Evolutionary conservation across 1,140 invertebrate species (phyloP).

Genomic region (Calycopis cecrops): DNA sequence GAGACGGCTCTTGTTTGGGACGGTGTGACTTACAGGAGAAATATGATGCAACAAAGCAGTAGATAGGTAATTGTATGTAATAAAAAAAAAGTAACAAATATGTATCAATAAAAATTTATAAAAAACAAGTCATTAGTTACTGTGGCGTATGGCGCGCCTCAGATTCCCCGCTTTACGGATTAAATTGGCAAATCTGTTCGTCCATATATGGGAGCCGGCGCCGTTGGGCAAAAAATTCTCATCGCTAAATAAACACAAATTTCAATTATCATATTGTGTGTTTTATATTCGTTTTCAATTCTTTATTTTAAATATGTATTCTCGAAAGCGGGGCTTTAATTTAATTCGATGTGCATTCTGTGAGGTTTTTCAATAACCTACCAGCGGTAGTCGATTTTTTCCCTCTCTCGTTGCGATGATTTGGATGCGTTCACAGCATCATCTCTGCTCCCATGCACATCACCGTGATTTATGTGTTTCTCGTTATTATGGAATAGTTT

Average conservation of each 20-base stretch:
- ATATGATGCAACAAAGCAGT: no score
- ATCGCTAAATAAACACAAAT: constrained; percentile 66
- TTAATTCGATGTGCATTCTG: constrained; percentile 67
- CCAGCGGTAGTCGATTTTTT: constrained; percentile 65
- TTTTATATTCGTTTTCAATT: constrained; percentile 59
- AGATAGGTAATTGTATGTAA: no score
- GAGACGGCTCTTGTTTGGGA: no score
- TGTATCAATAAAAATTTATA: no score
- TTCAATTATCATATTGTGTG: constrained; percentile 68
- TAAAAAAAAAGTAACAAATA: no score
- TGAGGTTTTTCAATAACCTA: constrained; percentile 53
- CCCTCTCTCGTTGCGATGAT: constrained; percentile 53
- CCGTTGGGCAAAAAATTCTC: constrained; percentile 44
- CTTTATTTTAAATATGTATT: constrained; percentile 52
- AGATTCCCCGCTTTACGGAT: constrained; percentile 42
- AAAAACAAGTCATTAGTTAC: no score
- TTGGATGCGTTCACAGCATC: constrained; percentile 38
- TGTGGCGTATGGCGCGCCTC: no score
- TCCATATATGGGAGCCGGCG: constrained; percentile 49
- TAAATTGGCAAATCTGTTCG: constrained; percentile 64
- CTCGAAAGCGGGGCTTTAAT: constrained; percentile 43
- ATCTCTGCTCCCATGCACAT: constrained; percentile 34
- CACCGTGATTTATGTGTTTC: constrained; percentile 58
- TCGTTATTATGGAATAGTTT: constrained; percentile 59
- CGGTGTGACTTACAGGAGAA: no score